Conservation (phyloP, 1,140 invertebrate genomes). For the Thaumatotibia leucotreta region DNA sequence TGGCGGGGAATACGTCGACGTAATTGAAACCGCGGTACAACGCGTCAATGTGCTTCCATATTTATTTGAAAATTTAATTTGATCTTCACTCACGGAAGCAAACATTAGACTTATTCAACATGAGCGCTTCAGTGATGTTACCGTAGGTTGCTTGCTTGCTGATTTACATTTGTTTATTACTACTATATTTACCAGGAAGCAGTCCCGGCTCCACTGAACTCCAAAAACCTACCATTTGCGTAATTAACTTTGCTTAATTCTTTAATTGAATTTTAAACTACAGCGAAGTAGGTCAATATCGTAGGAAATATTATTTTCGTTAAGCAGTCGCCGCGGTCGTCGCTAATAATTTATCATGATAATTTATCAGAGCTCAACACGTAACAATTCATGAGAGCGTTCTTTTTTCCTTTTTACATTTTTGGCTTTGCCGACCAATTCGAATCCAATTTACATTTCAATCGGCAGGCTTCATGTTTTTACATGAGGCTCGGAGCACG, state of each 20-base stretch:
- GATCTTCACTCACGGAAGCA: background rate
- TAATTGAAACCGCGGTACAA: conserved; percentile 12
- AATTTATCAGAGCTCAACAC: conserved; percentile 29
- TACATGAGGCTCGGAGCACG: conserved; percentile 47
- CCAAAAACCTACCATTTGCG: too few relatives aligned
- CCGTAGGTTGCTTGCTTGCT: too few relatives aligned
- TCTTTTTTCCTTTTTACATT: conserved; percentile 32
- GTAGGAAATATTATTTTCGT: background rate
- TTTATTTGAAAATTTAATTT: conserved; percentile 6
- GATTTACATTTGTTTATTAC: too few relatives aligned
- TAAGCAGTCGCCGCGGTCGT: background rate
- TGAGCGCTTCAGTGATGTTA: background rate
- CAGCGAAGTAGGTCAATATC: background rate
- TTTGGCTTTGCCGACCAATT: conserved; percentile 53
- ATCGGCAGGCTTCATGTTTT: conserved; percentile 58
- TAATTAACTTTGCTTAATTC: background rate
- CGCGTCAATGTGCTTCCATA: conserved; percentile 5
- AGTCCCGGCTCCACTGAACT: too few relatives aligned
- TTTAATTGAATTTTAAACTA: background rate
- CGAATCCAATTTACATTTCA: conserved; percentile 65
- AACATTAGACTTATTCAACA: background rate
- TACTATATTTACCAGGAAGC: too few relatives aligned
- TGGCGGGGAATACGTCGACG: background rate
- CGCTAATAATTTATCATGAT: conserved; percentile 15
- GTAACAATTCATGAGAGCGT: conserved; percentile 31